phyloP scores from a whole-genome alignment of 2,797 vertebrate genomes.

The Esox lucius region DNA sequence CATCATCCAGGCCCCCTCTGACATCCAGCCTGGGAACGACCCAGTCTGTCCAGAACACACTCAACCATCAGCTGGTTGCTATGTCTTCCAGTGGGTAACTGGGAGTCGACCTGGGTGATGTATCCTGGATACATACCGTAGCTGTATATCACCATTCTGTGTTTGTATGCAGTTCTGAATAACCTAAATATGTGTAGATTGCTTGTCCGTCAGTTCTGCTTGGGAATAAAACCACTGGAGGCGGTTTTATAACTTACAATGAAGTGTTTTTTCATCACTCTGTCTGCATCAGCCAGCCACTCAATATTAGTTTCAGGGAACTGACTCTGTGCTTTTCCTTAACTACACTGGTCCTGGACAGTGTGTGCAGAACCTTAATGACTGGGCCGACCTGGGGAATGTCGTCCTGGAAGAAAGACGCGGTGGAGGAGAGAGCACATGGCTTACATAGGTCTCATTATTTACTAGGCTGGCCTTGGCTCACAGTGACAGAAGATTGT shows the following conservation, averaged over 20 bases:
- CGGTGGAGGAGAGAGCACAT: conserved; percentile 2
- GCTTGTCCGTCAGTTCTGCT: too few species aligned
- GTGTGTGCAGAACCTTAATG: neutral
- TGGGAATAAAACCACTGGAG: too few species aligned
- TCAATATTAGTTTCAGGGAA: neutral
- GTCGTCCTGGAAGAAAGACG: neutral
- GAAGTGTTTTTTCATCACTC: neutral
- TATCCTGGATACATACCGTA: too few species aligned
- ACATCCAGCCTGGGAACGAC: conserved; percentile 29
- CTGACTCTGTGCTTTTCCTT: neutral
- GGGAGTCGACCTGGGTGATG: neutral
- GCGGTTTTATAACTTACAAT: too few species aligned
- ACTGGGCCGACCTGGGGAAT: neutral
- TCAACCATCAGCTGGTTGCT: neutral
- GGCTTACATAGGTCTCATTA: conserved; percentile 16
- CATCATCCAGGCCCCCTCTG: conserved; percentile 29
- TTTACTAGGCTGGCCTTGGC: conserved; percentile 18
- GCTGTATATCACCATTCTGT: too few species aligned
- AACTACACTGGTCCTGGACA: neutral
- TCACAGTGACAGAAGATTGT: conserved; percentile 22
- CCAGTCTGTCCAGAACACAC: neutral
- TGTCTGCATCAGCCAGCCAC: neutral
- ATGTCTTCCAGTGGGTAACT: neutral
- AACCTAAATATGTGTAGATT: too few species aligned
- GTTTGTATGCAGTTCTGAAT: too few species aligned